Evolutionary conservation across 2,888 invertebrate species (phyloP).

Genomic region (Lasioglossum vierecki): DNA sequence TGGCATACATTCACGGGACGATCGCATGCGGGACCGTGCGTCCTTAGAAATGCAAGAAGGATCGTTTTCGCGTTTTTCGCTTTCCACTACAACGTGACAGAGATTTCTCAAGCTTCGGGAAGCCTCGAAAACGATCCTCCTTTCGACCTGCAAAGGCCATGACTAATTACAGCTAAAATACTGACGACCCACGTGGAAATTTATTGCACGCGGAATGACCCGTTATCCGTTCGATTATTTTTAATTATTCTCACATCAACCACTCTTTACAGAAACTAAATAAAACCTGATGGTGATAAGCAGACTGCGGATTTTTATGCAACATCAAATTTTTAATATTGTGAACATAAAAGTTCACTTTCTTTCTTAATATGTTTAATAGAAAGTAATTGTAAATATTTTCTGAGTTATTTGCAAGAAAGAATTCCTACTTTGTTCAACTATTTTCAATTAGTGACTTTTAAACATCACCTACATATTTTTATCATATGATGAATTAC

Average conservation of each 20-base stretch:
- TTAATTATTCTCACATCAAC: not conserved
- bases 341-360: not conserved
- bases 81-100: not conserved
- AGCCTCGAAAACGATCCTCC: not conserved
- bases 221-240: constrained; percentile 42
- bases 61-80: not conserved
- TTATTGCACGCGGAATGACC: constrained; percentile 29
- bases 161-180: constrained; percentile 52
- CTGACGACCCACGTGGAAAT: constrained; percentile 36
- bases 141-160: not conserved
- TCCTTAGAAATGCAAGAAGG: not conserved
- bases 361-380: not conserved
- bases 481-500: not conserved
- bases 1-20: constrained; percentile 20
- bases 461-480: not conserved
- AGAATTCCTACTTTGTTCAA: not conserved
- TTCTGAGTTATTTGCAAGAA: not conserved
- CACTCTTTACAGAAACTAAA: not conserved
- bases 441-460: not conserved
- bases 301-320: not conserved
- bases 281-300: not conserved
- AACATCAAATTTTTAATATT: not conserved
- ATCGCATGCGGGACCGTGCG: not conserved
- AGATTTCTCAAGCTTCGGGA: not conserved
- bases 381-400: not conserved